phyloP scores from a whole-genome alignment of 2,797 vertebrate genomes.

The Apogon talboti region DNA sequence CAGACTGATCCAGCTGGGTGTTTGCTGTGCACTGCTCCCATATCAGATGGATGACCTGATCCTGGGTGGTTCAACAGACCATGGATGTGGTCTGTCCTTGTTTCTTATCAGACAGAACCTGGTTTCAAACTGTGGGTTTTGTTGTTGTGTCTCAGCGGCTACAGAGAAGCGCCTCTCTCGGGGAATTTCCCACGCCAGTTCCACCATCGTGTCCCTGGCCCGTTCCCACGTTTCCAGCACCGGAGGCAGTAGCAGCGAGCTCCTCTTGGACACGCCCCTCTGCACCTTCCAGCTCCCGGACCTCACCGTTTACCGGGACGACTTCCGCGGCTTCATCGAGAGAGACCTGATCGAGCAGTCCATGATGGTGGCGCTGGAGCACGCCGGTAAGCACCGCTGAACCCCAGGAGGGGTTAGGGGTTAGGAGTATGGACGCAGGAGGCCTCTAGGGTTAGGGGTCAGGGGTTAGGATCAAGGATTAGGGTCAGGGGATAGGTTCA shows the following conservation, averaged over 20 bases:
- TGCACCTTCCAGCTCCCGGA: conserved; percentile 99
- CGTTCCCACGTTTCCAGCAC: conserved; percentile 93
- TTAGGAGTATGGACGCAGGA: no score
- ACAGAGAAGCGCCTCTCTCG: conserved; percentile 93
- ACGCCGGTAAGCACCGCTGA: conserved; percentile 86
- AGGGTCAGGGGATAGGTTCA: no score
- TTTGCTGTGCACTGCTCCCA: no score
- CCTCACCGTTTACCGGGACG: conserved; percentile 93
- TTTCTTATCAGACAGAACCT: no score
- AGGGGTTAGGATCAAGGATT: no score
- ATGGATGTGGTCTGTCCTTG: no score
- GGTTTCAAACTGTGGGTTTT: background rate
- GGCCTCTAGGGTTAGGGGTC: no score
- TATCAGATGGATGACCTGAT: no score
- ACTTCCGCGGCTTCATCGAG: conserved; percentile 96
- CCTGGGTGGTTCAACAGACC: no score
- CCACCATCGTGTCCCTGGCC: conserved; percentile 94
- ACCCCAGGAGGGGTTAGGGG: background rate
- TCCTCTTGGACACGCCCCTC: conserved; percentile 93
- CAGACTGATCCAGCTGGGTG: no score
- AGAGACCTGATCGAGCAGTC: conserved; percentile 97
- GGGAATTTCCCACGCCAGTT: conserved; percentile 95
- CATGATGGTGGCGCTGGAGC: conserved; percentile 96
- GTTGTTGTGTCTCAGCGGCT: conserved; percentile 45
- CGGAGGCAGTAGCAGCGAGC: conserved; percentile 78